A percentile compares a stretch with the other conserved stretches of the same genome.
Evolutionary conservation across 2,888 invertebrate species (phyloP).

Genomic region (Tiphia femorata): DNA sequence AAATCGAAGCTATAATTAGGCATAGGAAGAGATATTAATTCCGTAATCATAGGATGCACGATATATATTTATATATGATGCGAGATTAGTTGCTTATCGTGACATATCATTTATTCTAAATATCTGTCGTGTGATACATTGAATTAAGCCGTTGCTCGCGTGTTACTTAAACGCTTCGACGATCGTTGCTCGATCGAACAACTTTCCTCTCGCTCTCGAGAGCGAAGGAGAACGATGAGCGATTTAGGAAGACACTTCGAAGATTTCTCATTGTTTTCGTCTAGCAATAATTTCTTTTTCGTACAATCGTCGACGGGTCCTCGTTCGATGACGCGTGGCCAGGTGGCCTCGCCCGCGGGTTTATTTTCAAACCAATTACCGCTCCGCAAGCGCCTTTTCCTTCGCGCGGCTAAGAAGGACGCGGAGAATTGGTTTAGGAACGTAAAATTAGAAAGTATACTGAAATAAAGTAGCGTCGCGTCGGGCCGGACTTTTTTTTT

Average conservation of each 20-base stretch:
- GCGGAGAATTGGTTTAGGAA: constrained; percentile 18
- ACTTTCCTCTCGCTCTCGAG: background rate
- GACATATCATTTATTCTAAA: constrained; percentile 35
- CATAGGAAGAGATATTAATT: too few species aligned
- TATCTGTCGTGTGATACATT: background rate
- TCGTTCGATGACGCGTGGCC: background rate
- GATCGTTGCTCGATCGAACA: background rate
- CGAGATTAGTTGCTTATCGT: constrained; percentile 21
- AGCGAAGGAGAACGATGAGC: background rate
- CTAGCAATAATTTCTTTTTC: background rate
- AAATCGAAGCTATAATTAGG: background rate
- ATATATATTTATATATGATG: too few species aligned
- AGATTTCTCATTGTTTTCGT: background rate
- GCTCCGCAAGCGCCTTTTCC: constrained; percentile 22
- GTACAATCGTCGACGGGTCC: background rate
- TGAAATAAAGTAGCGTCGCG: constrained; percentile 31
- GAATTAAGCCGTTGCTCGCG: too few species aligned
- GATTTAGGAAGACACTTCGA: too few species aligned
- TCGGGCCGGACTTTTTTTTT: constrained; percentile 14
- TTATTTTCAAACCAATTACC: constrained; percentile 40
- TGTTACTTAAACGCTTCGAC: constrained; percentile 1
- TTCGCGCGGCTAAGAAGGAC: constrained; percentile 13
- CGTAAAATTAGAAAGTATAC: constrained; percentile 41
- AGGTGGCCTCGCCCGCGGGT: background rate
- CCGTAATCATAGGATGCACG: too few species aligned